Conservation (phyloP, 1,140 invertebrate genomes). For the Ooceraea biroi region DNA sequence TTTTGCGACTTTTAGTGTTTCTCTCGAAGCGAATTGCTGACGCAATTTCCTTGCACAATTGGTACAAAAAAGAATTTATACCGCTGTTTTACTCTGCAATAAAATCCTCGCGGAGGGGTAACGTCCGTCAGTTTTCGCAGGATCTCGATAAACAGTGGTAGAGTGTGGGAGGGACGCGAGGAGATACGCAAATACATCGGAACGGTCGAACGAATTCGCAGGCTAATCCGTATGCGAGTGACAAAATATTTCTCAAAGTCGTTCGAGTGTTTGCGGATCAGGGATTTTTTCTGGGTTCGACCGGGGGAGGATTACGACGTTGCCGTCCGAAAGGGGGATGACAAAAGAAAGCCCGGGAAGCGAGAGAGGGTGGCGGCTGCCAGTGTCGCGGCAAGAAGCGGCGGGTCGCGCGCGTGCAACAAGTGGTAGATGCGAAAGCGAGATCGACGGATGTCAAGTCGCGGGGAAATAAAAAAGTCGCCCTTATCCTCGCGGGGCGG, state of each 20-base stretch:
- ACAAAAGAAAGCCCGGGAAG: constrained; percentile 46
- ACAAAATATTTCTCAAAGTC: constrained; percentile 15
- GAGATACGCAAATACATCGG: not conserved
- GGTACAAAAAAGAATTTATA: no score
- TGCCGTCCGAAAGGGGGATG: constrained; percentile 27
- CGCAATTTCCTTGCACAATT: no score
- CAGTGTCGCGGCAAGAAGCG: constrained; percentile 67
- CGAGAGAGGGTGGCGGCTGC: constrained; percentile 52
- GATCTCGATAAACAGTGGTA: no score
- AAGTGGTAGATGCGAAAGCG: constrained; percentile 74
- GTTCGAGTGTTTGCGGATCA: constrained; percentile 8
- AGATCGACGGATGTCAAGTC: constrained; percentile 79
- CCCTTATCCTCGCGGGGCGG: constrained; percentile 70
- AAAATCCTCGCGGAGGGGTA: no score
- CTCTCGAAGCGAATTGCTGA: no score
- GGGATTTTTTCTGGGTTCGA: not conserved
- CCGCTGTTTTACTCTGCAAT: no score
- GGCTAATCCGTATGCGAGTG: not conserved
- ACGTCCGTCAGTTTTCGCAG: no score
- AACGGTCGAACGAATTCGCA: not conserved
- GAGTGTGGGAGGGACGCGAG: no score
- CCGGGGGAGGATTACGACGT: constrained; percentile 7
- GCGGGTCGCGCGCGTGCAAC: constrained; percentile 69
- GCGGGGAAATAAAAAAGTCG: constrained; percentile 81
- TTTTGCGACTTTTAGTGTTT: no score